These are phyloP conservation scores for Sternarchorhynchus goeldii DNA, from an alignment of 2,797 vertebrate genomes.

Conservation along the genomic window DNA sequence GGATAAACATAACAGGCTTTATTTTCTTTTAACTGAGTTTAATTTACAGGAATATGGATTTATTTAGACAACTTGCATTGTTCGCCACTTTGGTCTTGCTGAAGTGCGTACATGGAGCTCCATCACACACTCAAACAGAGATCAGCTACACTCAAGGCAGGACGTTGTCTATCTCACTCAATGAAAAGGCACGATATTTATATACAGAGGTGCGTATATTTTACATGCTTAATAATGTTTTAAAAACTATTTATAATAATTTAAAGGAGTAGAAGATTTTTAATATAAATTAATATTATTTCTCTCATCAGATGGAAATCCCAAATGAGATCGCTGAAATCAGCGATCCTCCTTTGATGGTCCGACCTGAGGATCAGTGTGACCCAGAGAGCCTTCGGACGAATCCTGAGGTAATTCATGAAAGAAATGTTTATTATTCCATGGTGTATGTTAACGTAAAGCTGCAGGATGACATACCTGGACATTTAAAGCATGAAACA, in stretches of 20 bases:
- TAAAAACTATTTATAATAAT: neutral
- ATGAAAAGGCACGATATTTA: conserved; percentile 28
- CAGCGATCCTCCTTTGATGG: conserved; percentile 50
- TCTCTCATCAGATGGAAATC: conserved; percentile 38
- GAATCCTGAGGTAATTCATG: conserved; percentile 32
- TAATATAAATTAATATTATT: neutral
- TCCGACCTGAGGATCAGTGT: conserved; percentile 67
- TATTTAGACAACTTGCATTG: neutral
- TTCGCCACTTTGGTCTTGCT: neutral
- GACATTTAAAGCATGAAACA: too few species aligned
- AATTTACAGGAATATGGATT: neutral
- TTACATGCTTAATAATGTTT: neutral
- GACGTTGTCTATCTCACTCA: conserved; percentile 1
- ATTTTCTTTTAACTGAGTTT: neutral
- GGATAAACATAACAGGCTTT: neutral
- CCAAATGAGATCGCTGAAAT: conserved; percentile 25
- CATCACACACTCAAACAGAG: fast-evolving
- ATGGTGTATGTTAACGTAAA: neutral
- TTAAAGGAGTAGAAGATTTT: neutral
- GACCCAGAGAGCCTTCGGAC: conserved; percentile 64
- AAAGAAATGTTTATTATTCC: neutral
- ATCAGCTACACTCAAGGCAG: neutral
- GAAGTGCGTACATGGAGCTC: neutral
- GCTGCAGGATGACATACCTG: neutral
- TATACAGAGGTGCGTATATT: conserved; percentile 34